Percentiles rank a stretch among this genome's conserved stretches.
Evolutionary conservation across 2,888 invertebrate species (phyloP).

Genomic region (Cybosia mesomella): DNA sequence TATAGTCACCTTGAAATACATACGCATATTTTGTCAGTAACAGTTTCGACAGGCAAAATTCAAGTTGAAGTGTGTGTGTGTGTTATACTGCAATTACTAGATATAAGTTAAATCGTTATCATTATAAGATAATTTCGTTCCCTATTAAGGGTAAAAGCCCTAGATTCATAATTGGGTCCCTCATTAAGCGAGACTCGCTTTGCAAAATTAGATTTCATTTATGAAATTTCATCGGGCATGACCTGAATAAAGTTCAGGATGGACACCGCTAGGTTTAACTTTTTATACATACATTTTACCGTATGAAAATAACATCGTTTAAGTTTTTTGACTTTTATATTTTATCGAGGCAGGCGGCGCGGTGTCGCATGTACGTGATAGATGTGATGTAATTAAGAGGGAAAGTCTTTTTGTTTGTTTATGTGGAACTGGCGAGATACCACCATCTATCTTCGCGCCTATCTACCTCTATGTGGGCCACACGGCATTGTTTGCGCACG

Average conservation of each 20-base stretch:
- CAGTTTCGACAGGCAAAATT: constrained; percentile 24
- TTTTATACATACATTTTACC: constrained; percentile 31
- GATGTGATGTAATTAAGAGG: constrained; percentile 58
- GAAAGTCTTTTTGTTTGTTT: constrained; percentile 64
- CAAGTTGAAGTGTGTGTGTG: constrained; percentile 11
- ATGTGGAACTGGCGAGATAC: constrained; percentile 56
- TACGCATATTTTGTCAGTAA: constrained; percentile 24
- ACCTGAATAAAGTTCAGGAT: constrained; percentile 58
- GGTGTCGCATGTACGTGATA: constrained; percentile 50
- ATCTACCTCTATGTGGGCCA: constrained; percentile 62
- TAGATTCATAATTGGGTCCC: constrained; percentile 72
- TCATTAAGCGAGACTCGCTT: constrained; percentile 69
- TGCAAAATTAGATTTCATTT: constrained; percentile 71
- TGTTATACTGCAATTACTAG: constrained; percentile 16
- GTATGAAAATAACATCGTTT: constrained; percentile 35
- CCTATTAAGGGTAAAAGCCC: constrained; percentile 64
- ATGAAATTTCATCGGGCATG: constrained; percentile 63
- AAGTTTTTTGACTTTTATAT: constrained; percentile 45
- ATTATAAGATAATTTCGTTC: constrained; percentile 64
- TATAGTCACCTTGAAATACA: constrained; percentile 43
- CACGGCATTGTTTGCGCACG: constrained; percentile 64
- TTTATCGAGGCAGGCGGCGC: constrained; percentile 40
- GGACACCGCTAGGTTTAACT: constrained; percentile 42
- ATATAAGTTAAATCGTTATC: constrained; percentile 56
- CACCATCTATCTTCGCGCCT: constrained; percentile 56